Conservation (phyloP, 2,888 invertebrate genomes). For the Candidula unifasciata region DNA sequence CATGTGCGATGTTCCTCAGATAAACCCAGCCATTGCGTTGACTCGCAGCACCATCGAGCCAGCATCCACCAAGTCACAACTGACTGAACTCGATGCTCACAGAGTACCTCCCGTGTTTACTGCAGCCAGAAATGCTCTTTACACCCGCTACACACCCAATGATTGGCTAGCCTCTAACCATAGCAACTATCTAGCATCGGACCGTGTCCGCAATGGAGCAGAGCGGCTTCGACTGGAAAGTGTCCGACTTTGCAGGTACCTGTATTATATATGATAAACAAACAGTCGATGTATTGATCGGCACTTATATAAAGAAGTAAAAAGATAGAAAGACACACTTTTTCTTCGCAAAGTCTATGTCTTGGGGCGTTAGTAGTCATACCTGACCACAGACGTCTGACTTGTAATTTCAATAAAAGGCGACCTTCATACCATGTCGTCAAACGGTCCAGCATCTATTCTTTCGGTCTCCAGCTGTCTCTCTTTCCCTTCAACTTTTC, state of each 20-base stretch:
- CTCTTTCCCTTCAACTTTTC: no score
- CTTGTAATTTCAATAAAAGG: no score
- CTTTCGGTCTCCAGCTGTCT: no score
- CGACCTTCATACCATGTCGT: no score
- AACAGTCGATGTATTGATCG: no score
- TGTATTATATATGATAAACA: no score
- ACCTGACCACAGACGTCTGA: no score
- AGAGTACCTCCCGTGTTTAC: constrained; percentile 78
- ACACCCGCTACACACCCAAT: constrained; percentile 90
- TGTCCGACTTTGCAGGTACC: constrained; percentile 71
- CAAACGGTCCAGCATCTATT: no score
- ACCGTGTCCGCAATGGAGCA: constrained; percentile 87
- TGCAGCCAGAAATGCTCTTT: constrained; percentile 81
- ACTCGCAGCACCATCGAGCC: constrained; percentile 75
- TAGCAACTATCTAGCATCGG: constrained; percentile 88
- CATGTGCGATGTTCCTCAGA: constrained; percentile 50
- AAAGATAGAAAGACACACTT: no score
- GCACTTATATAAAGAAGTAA: no score
- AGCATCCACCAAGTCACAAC: constrained; percentile 72
- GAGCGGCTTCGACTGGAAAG: constrained; percentile 77
- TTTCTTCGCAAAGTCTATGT: no score
- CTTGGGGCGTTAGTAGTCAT: no score
- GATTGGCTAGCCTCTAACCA: constrained; percentile 93
- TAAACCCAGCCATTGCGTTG: constrained; percentile 72
- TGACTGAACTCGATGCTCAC: constrained; percentile 76